These are phyloP conservation scores for Hipparchia semele DNA, from an alignment of 2,888 invertebrate genomes.

Conservation along the genomic window DNA sequence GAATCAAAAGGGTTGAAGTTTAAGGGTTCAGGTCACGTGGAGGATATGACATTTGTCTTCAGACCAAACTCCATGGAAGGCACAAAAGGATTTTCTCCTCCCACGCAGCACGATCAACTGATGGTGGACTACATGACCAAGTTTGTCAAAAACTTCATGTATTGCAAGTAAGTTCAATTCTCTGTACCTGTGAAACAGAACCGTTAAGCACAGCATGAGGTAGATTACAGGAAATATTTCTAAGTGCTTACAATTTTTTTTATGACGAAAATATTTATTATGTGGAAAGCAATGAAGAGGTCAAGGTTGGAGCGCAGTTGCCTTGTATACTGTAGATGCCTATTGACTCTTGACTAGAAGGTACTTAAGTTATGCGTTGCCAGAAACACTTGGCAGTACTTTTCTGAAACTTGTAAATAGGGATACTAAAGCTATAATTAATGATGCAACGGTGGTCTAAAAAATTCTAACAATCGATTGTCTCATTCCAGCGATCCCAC, in stretches of 20 bases:
- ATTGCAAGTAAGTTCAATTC: conserved; percentile 55
- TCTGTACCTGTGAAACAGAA: neutral
- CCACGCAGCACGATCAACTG: conserved; percentile 46
- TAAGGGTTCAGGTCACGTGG: conserved; percentile 82
- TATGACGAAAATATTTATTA: too few relatives aligned
- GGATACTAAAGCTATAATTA: too few relatives aligned
- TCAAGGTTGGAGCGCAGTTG: too few relatives aligned
- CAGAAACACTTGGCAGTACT: too few relatives aligned
- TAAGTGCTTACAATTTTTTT: too few relatives aligned
- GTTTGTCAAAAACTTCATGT: conserved; percentile 60
- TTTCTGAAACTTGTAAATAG: too few relatives aligned
- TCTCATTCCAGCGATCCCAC: conserved; percentile 57
- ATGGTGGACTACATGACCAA: conserved; percentile 62
- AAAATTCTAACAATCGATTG: neutral
- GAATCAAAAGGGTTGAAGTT: conserved; percentile 58
- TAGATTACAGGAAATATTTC: too few relatives aligned
- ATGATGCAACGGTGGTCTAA: too few relatives aligned
- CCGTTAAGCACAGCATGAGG: neutral
- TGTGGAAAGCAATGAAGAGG: too few relatives aligned
- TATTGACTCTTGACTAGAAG: too few relatives aligned
- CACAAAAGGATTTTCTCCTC: conserved; percentile 40
- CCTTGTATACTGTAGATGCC: too few relatives aligned
- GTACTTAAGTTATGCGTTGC: too few relatives aligned
- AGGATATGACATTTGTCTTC: conserved; percentile 83
- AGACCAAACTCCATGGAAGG: conserved; percentile 55